Conservation (phyloP, 2,797 vertebrate species). For the Otolemur crassicaudatus region DNA sequence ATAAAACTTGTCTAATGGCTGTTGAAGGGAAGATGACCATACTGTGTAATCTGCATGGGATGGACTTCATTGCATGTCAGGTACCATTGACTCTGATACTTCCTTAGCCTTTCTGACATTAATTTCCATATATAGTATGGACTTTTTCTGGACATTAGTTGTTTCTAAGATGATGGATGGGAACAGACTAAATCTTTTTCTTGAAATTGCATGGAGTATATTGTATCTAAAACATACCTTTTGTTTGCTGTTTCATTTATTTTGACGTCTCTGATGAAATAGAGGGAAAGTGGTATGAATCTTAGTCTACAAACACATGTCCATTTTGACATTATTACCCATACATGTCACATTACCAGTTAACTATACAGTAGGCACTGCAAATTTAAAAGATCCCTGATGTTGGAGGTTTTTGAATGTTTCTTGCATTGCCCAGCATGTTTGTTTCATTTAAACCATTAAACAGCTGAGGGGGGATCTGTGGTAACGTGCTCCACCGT, state of each 20-base stretch:
- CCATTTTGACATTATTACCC: neutral
- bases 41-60: neutral
- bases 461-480: neutral
- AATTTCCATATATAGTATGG: neutral
- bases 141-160: neutral
- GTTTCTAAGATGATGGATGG: neutral
- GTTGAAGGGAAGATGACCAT: neutral
- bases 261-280: neutral
- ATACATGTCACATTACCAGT: neutral
- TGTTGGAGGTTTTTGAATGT: neutral
- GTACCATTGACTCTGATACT: neutral
- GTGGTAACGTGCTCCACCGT: neutral
- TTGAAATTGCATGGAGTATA: neutral
- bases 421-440: neutral
- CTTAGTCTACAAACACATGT: neutral
- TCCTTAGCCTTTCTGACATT: neutral
- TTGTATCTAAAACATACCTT: neutral
- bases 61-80: neutral
- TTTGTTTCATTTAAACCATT: neutral
- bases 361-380: neutral
- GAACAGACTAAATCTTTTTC: neutral
- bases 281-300: neutral
- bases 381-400: neutral
- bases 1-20: neutral
- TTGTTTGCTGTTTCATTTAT: slow-evolving; percentile 15